Conservation (phyloP, 2,797 vertebrate species). For the Allobates femoralis region DNA sequence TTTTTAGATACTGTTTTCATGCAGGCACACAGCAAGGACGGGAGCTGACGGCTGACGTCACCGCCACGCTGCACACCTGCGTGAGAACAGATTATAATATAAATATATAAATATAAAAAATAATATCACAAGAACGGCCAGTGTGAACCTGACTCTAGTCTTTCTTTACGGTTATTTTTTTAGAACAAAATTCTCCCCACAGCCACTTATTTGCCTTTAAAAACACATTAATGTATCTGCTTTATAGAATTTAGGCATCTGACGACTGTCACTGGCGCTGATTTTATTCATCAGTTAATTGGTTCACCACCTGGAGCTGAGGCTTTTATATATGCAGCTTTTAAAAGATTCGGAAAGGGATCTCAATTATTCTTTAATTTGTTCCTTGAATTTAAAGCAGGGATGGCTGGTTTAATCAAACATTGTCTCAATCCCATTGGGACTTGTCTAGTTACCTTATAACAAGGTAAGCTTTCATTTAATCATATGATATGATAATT, state of each 20-base stretch:
- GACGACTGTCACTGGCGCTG: conserved; percentile 86
- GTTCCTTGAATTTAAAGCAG: conserved; percentile 97
- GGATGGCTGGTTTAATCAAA: conserved; percentile 94
- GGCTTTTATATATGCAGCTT: conserved; percentile 92
- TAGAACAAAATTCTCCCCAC: conserved; percentile 80
- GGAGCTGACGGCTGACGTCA: too few species aligned
- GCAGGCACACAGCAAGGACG: too few species aligned
- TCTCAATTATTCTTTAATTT: conserved; percentile 93
- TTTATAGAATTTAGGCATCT: conserved; percentile 94
- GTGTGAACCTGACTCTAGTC: conserved; percentile 24
- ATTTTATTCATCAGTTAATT: conserved; percentile 99
- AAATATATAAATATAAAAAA: background rate
- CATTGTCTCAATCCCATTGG: conserved; percentile 87
- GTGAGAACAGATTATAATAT: background rate
- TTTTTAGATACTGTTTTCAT: too few species aligned
- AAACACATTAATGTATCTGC: conserved; percentile 88
- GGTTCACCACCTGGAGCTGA: conserved; percentile 91
- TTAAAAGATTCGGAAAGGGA: conserved; percentile 85
- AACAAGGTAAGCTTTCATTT: conserved; percentile 93
- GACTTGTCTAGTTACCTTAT: conserved; percentile 95
- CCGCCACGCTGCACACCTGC: too few species aligned
- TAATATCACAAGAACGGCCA: background rate
- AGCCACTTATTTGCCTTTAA: conserved; percentile 92
- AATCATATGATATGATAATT: conserved; percentile 90
- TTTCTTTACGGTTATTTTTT: conserved; percentile 77